Base-by-base conservation (phyloP, 2,797 vertebrate genomes). In the Anas flavirostris region DNA sequence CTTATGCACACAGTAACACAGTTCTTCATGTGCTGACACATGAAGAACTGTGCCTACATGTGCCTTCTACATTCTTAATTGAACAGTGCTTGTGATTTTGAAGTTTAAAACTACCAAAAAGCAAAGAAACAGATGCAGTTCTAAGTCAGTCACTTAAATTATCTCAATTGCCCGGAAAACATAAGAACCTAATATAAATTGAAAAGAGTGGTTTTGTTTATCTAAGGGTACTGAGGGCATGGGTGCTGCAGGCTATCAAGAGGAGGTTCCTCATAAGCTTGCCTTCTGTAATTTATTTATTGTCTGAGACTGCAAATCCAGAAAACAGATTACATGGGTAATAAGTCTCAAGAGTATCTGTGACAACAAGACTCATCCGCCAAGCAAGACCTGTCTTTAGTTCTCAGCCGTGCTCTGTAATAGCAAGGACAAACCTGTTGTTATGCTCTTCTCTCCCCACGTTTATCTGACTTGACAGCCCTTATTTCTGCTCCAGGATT, bases 401-500 rank as follows among this genome's bases (percentile, higher is more conserved):
- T 39, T 79, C 94, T 91, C 63, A 59, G 80, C 76, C 19, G 2
- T 19, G 35, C 87, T 92, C 76, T 93, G 62, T 56, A 90, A 90
- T 12, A 83, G 69, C 62, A 83, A 85, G 63, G 66, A 83, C 62
- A 92, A 95, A 69, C 31, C 76, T 79, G 55, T 82, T 82, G 70
- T 92, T 92, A 90, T 59, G 73, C 46, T 78, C 69, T 90, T 88
- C 82, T 82, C 58, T 89, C 53, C 75, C 28, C 76, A 81, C 88
- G 53, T 86, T 94, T 86, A 83, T 87, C 69, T 78, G 69, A 81
- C 64, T 91, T 13, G 12, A 81, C 82, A 92, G 82, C 58, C 41
- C 81, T 85, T 37, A 75, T 92, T 92, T 90, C 91, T 68, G 64
- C 25, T 83, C 50, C 46, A 91, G 84, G 76, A 91, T 88, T 93